phyloP scores from a whole-genome alignment of 1,140 invertebrate genomes.

The Drosophila tristis region DNA sequence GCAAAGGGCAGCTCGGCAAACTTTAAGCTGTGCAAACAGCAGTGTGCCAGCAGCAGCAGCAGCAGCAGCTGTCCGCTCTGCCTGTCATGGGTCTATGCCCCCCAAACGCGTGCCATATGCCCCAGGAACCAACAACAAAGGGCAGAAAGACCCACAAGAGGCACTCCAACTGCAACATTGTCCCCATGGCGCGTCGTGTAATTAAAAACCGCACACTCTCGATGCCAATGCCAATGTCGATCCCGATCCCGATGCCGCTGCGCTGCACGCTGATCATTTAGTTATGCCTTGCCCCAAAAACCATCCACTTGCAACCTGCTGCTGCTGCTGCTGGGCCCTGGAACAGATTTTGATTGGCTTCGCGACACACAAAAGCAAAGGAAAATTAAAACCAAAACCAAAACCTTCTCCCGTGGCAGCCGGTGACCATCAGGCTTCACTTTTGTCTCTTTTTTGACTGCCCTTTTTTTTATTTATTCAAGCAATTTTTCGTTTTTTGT shows the following conservation, averaged over 20 bases:
- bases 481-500: not conserved
- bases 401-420: slow-evolving; percentile 45
- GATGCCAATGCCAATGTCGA: too few relatives aligned
- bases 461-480: slow-evolving; percentile 33
- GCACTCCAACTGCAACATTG: slow-evolving; percentile 46
- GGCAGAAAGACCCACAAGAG: slow-evolving; percentile 21
- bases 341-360: slow-evolving; percentile 80
- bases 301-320: slow-evolving; percentile 52
- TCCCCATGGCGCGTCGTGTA: slow-evolving; percentile 37
- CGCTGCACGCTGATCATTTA: slow-evolving; percentile 66
- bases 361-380: slow-evolving; percentile 45
- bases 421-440: slow-evolving; percentile 62
- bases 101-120: slow-evolving; percentile 77
- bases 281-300: slow-evolving; percentile 55
- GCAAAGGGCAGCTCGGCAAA: slow-evolving; percentile 63
- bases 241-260: slow-evolving; percentile 10
- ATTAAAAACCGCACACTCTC: slow-evolving; percentile 67
- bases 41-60: slow-evolving; percentile 30
- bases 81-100: slow-evolving; percentile 45
- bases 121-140: slow-evolving; percentile 1
- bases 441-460: slow-evolving; percentile 37
- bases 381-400: slow-evolving; percentile 31
- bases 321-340: slow-evolving; percentile 30
- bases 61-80: slow-evolving; percentile 47
- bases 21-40: slow-evolving; percentile 58